phyloP scores from a whole-genome alignment of 2,113 vertebrate species.

The Entomyzon cyanotis region DNA sequence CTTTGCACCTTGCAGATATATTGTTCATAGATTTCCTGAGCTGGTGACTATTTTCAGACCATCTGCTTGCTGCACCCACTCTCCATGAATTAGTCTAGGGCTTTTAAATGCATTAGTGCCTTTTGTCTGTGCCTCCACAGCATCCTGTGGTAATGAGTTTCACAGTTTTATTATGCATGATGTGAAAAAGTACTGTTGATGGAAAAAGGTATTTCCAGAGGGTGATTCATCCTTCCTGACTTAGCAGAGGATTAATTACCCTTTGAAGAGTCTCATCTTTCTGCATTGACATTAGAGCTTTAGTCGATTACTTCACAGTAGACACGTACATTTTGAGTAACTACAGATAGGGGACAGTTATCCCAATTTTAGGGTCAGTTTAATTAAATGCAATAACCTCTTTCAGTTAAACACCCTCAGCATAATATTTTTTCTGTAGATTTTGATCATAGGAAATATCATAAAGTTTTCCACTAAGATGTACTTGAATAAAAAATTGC shows the following conservation, averaged over 20 bases:
- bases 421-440: constrained; percentile 6
- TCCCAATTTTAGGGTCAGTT: constrained; percentile 20
- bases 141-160: constrained; percentile 66
- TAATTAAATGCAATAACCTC: constrained; percentile 50
- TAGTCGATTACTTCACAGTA: neutral
- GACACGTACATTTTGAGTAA: neutral
- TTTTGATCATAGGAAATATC: neutral
- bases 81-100: constrained; percentile 23
- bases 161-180: constrained; percentile 63
- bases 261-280: constrained; percentile 49
- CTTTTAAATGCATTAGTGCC: constrained; percentile 62
- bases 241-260: constrained; percentile 61
- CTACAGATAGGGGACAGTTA: constrained; percentile 3
- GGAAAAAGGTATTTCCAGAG: constrained; percentile 67
- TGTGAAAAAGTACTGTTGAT: constrained; percentile 53
- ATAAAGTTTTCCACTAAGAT: constrained; percentile 13
- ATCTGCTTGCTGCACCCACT: constrained; percentile 40
- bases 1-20: constrained; percentile 10
- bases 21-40: constrained; percentile 38
- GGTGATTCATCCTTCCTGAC: constrained; percentile 63
- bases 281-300: constrained; percentile 13
- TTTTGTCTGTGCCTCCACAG: constrained; percentile 10
- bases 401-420: neutral
- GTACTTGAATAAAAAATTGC: constrained; percentile 32
- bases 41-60: constrained; percentile 52